Evolutionary conservation across 2,888 invertebrate species (phyloP), one percentile per base, ranked within the genome.

Genomic region (Drosophila ustulata): DNA sequence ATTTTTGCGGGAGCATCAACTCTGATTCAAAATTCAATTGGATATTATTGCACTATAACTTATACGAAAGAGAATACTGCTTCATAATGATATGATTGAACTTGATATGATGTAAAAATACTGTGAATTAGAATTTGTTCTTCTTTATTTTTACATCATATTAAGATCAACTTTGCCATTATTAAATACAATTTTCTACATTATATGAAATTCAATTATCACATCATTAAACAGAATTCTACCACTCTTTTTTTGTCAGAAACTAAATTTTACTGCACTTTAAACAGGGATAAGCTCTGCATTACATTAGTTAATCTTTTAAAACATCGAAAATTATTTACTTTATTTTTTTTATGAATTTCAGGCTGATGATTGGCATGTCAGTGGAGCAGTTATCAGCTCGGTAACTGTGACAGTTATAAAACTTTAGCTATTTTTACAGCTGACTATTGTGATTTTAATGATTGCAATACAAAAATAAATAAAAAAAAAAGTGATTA

Each of bases 371-470:
- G 32, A 45, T 45, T 45, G 45, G 32, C 32, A 45, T n/a, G 6
- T 32, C 32, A 18, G 18, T 18, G 18, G 30, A 32, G 25, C 9
- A 32, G 25, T 45, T 45, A 56, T 56, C 55, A 45, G 32, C 45
- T 32, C n/a, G 43, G 30, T 23, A 25, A 43, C 55, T 55, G n/a
- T 45, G 55, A 32, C 28, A 39, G 32, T 28, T 9, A 11, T 46
- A 71, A 72, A 26, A 23, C 30, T n/a, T 34, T 23, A 39, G 46
- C 46, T 43, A 4, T 32, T 55, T 55, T 45, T 55, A 55, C 25
- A 13, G 45, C 43, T 32, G 53, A 53, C 30, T 55, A 23, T 55
- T 43, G 11, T 32, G 55, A 13, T 25, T 32, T 41, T 41, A 53
- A 30, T 53, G 41, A 56, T 25, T 56, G 23, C 7, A 9, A 28